Evolutionary conservation across 2,797 vertebrate species (phyloP).

Genomic region (Avahi laniger): DNA sequence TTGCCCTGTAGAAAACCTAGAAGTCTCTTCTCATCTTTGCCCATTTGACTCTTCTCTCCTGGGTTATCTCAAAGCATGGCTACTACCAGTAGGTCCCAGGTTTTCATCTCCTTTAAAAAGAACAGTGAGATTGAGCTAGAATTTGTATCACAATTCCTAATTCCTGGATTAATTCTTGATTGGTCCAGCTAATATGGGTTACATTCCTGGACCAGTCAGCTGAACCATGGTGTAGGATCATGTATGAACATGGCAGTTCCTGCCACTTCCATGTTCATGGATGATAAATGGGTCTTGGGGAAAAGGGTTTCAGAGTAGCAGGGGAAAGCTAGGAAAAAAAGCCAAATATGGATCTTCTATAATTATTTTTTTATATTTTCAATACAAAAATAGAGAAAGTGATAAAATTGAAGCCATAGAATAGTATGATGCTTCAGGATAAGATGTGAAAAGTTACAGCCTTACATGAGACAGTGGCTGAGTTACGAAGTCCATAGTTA

Average conservation of each 20-base stretch:
- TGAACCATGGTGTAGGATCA: fast-evolving
- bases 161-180: background rate
- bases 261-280: background rate
- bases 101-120: background rate
- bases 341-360: background rate
- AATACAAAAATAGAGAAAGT: background rate
- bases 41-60: background rate
- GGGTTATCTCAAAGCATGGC: background rate
- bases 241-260: background rate
- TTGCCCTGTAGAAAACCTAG: background rate
- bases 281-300: background rate
- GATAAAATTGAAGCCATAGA: background rate
- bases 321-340: background rate
- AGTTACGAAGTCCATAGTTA: background rate
- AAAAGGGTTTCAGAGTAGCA: background rate
- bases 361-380: background rate
- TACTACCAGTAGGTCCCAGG: background rate
- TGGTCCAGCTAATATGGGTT: background rate
- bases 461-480: background rate
- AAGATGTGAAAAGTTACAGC: background rate
- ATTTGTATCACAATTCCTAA: background rate
- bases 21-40: background rate
- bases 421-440: background rate
- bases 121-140: background rate
- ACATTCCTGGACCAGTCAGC: background rate